These are phyloP conservation scores for Eulemur rufifrons DNA, from an alignment of 2,113 vertebrate species.

Conservation along the genomic window DNA sequence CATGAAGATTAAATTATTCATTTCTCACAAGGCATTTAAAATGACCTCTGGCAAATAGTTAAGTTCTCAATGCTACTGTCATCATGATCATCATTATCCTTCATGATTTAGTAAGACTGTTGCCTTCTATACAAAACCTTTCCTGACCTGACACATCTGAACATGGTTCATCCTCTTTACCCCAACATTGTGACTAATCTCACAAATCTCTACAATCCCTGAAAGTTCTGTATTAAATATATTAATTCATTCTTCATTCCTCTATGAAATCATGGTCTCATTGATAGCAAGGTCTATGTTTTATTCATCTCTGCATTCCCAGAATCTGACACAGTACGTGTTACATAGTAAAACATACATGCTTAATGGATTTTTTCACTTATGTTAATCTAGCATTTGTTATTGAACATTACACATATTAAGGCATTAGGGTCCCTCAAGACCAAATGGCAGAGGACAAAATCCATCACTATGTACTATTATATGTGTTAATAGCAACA, in stretches of 20 bases:
- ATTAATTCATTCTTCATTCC: neutral
- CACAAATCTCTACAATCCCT: neutral
- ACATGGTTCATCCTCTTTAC: neutral
- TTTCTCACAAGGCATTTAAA: neutral
- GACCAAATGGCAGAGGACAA: neutral
- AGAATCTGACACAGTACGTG: neutral
- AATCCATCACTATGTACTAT: neutral
- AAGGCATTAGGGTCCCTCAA: neutral
- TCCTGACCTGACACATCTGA: neutral
- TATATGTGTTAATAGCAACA: neutral
- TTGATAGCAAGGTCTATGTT: neutral
- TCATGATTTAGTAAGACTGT: neutral
- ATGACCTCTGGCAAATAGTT: neutral
- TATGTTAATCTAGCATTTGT: neutral
- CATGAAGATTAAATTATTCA: neutral
- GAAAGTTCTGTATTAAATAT: neutral
- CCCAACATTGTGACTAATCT: neutral
- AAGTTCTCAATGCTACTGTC: neutral
- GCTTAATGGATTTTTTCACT: neutral
- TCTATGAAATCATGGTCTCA: neutral
- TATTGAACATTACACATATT: neutral
- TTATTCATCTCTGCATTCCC: neutral
- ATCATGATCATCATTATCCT: neutral
- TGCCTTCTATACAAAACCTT: neutral
- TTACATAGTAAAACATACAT: neutral